A percentile compares a stretch with the other conserved stretches of the same genome.
Evolutionary conservation across 2,888 invertebrate genomes (phyloP).

Genomic region (Stenichneumon culpator): DNA sequence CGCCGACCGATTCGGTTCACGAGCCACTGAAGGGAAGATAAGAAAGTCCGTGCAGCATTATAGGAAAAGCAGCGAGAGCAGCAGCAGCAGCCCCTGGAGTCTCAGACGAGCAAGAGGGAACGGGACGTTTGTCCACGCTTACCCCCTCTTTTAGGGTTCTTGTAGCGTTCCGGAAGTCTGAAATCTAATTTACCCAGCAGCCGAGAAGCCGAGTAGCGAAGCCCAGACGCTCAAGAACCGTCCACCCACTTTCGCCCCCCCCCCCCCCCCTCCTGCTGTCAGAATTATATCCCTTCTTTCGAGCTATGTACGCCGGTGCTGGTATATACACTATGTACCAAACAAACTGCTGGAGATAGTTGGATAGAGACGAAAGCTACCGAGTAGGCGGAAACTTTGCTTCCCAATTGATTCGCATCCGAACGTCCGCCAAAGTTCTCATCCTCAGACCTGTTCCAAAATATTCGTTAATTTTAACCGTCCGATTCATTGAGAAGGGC

Average conservation of each 20-base stretch:
- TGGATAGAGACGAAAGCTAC: conserved; percentile 19
- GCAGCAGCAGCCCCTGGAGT: conserved; percentile 55
- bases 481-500: background rate
- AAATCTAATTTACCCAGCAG: conserved; percentile 79
- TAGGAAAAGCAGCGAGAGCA: conserved; percentile 14
- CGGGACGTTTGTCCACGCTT: conserved; percentile 78
- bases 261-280: background rate
- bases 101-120: conserved; percentile 54
- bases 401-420: conserved; percentile 42
- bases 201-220: conserved; percentile 59
- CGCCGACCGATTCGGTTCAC: conserved; percentile 55
- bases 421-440: conserved; percentile 1
- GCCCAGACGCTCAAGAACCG: conserved; percentile 46
- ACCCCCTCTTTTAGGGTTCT: conserved; percentile 77
- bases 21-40: conserved; percentile 48
- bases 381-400: conserved; percentile 45
- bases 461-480: background rate
- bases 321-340: conserved; percentile 8
- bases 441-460: background rate
- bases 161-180: conserved; percentile 76
- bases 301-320: conserved; percentile 10
- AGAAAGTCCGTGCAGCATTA: conserved; percentile 30
- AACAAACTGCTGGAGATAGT: conserved; percentile 35
- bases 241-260: background rate
- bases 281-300: conserved; percentile 39